These are phyloP conservation scores for Drosophila lini DNA, from an alignment of 1,140 invertebrate genomes.

Conservation along the genomic window DNA sequence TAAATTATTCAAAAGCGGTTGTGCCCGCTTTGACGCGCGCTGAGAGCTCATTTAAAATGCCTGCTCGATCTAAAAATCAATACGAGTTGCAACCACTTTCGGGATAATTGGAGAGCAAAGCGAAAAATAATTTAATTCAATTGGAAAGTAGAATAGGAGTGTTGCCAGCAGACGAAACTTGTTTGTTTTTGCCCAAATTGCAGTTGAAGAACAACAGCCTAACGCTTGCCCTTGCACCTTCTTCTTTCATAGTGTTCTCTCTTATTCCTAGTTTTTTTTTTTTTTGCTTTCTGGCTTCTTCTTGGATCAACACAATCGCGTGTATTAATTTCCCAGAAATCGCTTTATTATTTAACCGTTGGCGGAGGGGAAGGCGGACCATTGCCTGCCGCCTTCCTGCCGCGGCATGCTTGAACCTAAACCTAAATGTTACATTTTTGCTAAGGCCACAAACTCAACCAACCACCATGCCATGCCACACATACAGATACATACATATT, in stretches of 20 bases:
- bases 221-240: slow-evolving; percentile 42
- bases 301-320: slow-evolving; percentile 30
- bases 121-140: slow-evolving; percentile 15
- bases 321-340: slow-evolving; percentile 21
- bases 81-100: slow-evolving; percentile 1
- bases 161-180: slow-evolving; percentile 1
- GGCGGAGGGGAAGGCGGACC: slow-evolving; percentile 17
- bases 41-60: slow-evolving; percentile 46
- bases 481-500: slow-evolving; percentile 24
- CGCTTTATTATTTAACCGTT: slow-evolving; percentile 37
- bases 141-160: slow-evolving; percentile 20
- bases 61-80: slow-evolving; percentile 41
- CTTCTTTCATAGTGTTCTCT: slow-evolving; percentile 8
- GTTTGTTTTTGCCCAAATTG: slow-evolving; percentile 4
- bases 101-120: slow-evolving; percentile 21
- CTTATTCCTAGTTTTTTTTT: background rate
- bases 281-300: slow-evolving; percentile 42
- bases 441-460: slow-evolving; percentile 41
- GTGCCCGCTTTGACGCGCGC: background rate
- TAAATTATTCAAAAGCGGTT: slow-evolving; percentile 20
- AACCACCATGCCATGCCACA: slow-evolving; percentile 15
- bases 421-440: slow-evolving; percentile 57
- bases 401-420: slow-evolving; percentile 35
- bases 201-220: slow-evolving; percentile 22
- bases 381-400: slow-evolving; percentile 6